These are phyloP conservation scores for Drosophila ironensis DNA, from an alignment of 1,140 invertebrate species.

Conservation along the genomic window DNA sequence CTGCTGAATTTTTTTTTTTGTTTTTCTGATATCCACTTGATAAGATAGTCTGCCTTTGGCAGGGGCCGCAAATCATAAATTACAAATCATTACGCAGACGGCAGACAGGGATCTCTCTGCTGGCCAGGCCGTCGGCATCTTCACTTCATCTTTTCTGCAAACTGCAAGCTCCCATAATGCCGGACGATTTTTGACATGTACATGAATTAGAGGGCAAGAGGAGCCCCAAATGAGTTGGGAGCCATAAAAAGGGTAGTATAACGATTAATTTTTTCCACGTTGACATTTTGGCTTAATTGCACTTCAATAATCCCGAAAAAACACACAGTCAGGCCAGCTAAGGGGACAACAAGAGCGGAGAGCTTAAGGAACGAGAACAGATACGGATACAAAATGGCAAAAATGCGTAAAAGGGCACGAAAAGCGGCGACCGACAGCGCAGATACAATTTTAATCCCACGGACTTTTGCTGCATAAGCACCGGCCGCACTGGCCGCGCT, in stretches of 20 bases:
- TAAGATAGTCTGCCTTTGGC: constrained; percentile 73
- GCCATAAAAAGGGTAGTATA: constrained; percentile 79
- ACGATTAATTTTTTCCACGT: constrained; percentile 80
- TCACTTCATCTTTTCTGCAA: constrained; percentile 20
- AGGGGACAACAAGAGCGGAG: constrained; percentile 11
- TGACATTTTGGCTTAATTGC: constrained; percentile 81
- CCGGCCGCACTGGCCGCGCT: too few species aligned
- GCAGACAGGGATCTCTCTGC: constrained; percentile 19
- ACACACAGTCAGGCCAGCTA: constrained; percentile 25
- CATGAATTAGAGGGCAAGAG: constrained; percentile 66
- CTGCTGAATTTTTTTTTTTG: too few species aligned
- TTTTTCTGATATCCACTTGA: too few species aligned
- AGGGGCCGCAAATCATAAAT: constrained; percentile 72
- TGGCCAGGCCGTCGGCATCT: constrained; percentile 40
- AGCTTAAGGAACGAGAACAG: constrained; percentile 38
- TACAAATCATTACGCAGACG: constrained; percentile 70
- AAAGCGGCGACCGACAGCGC: constrained; percentile 69
- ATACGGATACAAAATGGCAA: constrained; percentile 56
- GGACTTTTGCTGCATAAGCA: constrained; percentile 80
- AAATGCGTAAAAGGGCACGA: constrained; percentile 81
- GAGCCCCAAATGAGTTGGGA: constrained; percentile 60
- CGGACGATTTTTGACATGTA: constrained; percentile 71
- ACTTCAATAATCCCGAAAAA: constrained; percentile 81
- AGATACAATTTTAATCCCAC: constrained; percentile 78
- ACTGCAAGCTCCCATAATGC: constrained; percentile 46